Base-by-base conservation (phyloP, 1,140 invertebrate species). In the Pseudomyrmex sp. region DNA sequence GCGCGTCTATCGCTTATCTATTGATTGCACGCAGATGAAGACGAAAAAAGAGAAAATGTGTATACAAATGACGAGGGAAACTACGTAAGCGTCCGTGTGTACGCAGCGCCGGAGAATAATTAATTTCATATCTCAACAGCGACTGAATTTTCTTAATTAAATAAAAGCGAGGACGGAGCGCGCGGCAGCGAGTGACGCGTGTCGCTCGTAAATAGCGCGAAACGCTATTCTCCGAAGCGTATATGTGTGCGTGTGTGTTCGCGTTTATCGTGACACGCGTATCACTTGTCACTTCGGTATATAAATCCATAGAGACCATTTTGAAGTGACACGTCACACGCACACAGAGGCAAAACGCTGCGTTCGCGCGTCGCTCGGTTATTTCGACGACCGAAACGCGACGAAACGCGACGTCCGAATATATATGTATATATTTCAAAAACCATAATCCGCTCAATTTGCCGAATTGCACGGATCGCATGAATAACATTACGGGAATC, bases 391-490 rank as follows among this genome's bases (percentile, higher is more conserved):
- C 0, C 5, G 35, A 35, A 35, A 35, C 26, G 54, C 52, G 44
- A 65, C 23, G n/a, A 2, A n/a, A 9, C 61, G 52, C n/a, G 18
- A 18, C 18, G 35, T 7, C 1, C 35, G 35, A 35, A 35, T 35
- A 35, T 35, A 35, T 35, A 35, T 2, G 1, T 35, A 7, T 12
- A 35, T 50, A 35, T 44, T 69, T 75, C 59, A 54, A 61, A 62
- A 65, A 63, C 69, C 46, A 18, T 74, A 50, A 80, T 86, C 66
- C 62, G 68, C 23, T 52, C 74, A 87, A 82, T 86, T 79, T 74
- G 61, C 58, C 65, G 48, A 79, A 50, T 59, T 66, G 62, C 63
- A 79, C 82, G 58, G 20, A 61, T 20, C 66, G 44, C 66, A 80
- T 72, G 76, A 72, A 80, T 70, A 50, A 18, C 54, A 85, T 82